Evolutionary conservation across 2,113 vertebrate genomes (phyloP).

Genomic region (Tachuris rubrigastra): DNA sequence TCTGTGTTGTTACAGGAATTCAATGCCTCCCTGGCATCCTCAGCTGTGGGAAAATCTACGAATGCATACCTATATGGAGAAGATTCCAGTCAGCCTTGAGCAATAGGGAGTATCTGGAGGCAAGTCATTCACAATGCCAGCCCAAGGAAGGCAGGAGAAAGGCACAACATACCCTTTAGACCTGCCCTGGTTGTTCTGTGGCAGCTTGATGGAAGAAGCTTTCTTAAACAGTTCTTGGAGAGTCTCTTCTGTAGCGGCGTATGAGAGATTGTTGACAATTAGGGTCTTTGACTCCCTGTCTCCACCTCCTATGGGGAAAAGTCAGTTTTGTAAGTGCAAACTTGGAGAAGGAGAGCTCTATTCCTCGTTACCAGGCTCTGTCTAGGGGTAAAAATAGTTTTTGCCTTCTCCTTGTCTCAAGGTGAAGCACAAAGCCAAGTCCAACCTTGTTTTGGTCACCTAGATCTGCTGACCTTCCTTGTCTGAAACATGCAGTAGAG

Average conservation of each 20-base stretch:
- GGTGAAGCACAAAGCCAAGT: background rate
- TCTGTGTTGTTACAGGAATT: constrained; percentile 90
- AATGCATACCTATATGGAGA: constrained; percentile 81
- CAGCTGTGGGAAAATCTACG: constrained; percentile 86
- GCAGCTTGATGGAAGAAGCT: constrained; percentile 85
- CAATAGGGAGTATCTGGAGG: background rate
- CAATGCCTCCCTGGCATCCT: constrained; percentile 91
- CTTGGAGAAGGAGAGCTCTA: background rate
- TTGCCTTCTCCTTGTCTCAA: background rate
- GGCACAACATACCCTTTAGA: constrained; percentile 84
- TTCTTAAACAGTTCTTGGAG: constrained; percentile 92
- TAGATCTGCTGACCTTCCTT: rapidly evolving
- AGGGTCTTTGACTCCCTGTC: constrained; percentile 82
- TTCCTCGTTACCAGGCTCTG: background rate
- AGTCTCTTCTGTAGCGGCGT: constrained; percentile 86
- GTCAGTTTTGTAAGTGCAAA: background rate
- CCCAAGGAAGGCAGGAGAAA: background rate
- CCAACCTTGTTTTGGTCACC: background rate
- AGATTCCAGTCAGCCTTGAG: background rate
- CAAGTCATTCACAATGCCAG: background rate
- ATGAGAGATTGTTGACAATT: constrained; percentile 91
- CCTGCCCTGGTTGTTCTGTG: constrained; percentile 87
- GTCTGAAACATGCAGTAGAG: background rate
- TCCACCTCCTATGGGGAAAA: background rate
- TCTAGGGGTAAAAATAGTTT: background rate